Percentiles rank a stretch among this genome's conserved stretches.
These are phyloP conservation scores for Eledone cirrhosa DNA, from an alignment of 2,888 invertebrate genomes.

Conservation along the genomic window DNA sequence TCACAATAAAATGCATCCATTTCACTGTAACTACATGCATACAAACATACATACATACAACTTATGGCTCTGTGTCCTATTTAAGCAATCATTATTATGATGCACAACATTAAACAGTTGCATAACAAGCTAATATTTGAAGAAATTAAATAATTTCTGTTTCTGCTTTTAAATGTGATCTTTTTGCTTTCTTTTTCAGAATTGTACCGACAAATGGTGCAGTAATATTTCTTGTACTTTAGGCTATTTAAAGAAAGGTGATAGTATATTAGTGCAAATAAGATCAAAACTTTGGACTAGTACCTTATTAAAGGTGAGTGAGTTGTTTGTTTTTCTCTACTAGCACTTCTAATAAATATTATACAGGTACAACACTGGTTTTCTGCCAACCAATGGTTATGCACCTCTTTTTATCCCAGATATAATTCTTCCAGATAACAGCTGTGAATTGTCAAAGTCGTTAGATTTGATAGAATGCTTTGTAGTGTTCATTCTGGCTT, in stretches of 20 bases:
- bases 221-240: conserved; percentile 54
- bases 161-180: neutral
- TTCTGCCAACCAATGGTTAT: no score
- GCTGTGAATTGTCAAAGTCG: no score
- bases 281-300: conserved; percentile 49
- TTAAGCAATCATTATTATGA: no score
- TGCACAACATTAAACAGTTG: no score
- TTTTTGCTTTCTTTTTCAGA: conserved; percentile 36
- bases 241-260: conserved; percentile 44
- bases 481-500: no score
- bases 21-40: neutral
- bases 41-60: neutral
- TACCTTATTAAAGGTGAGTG: conserved; percentile 51
- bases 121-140: no score
- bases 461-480: no score
- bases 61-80: no score
- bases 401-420: no score
- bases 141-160: neutral
- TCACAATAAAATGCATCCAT: no score
- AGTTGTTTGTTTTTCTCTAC: neutral
- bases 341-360: neutral
- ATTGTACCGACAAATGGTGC: conserved; percentile 45
- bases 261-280: conserved; percentile 49
- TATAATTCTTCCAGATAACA: no score
- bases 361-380: no score